Evolutionary conservation across 2,797 vertebrate genomes (phyloP).

Genomic region (Erethizon dorsatum): DNA sequence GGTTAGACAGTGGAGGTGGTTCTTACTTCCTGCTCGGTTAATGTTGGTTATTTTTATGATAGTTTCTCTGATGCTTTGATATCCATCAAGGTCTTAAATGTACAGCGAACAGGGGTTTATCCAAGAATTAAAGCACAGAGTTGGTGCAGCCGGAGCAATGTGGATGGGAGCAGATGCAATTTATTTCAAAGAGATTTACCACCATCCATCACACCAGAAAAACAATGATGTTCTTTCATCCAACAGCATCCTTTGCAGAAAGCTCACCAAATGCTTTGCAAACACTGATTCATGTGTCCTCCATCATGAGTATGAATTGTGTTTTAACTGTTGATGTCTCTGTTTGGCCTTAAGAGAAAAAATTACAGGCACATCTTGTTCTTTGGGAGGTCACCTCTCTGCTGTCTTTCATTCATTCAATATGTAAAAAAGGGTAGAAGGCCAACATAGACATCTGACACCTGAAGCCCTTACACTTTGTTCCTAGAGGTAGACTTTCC

Average conservation of each 20-base stretch:
- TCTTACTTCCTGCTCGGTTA: conserved; percentile 78
- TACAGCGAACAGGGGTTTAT: conserved; percentile 76
- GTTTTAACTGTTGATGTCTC: not conserved
- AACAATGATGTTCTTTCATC: not conserved
- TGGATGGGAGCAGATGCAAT: not conserved
- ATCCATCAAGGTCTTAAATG: conserved; percentile 80
- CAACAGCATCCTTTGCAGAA: not conserved
- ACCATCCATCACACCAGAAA: conserved; percentile 4
- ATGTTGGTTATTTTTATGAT: conserved; percentile 83
- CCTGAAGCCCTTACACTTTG: not conserved
- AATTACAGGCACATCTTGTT: not conserved
- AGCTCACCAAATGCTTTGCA: conserved; percentile 5
- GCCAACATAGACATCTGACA: not conserved
- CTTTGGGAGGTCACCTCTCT: not conserved
- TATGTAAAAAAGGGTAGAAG: not conserved
- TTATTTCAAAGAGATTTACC: conserved; percentile 46
- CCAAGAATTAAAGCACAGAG: conserved; percentile 57
- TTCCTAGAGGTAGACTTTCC: not conserved
- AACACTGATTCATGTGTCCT: conserved; percentile 6
- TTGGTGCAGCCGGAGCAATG: conserved; percentile 64
- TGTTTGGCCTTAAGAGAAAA: not conserved
- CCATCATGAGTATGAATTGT: not conserved
- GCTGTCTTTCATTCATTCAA: not conserved
- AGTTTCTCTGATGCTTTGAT: conserved; percentile 80
- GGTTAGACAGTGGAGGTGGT: conserved; percentile 70